Evolutionary conservation across 2,113 vertebrate species (phyloP).

Genomic region (Rhinoderma darwinii): DNA sequence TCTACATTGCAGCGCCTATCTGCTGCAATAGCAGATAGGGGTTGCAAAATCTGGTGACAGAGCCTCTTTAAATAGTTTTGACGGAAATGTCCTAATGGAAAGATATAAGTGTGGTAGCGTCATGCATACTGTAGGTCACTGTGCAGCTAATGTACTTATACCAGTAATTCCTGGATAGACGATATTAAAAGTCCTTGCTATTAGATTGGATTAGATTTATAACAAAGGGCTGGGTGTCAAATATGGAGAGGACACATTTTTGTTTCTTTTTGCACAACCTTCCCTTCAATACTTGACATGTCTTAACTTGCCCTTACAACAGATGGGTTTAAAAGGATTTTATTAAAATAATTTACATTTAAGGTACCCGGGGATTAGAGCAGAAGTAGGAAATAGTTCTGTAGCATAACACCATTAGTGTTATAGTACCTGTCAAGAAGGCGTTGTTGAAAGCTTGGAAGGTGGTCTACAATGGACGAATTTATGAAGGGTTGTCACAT

Average conservation of each 20-base stretch:
- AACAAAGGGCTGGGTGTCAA: background rate
- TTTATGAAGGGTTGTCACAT: slow-evolving; percentile 6
- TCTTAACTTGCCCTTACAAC: background rate
- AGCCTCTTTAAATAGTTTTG: background rate
- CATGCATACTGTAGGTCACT: background rate
- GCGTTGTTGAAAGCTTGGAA: background rate
- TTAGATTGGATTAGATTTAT: background rate
- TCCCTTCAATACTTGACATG: background rate
- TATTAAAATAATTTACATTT: background rate
- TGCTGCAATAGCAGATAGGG: too few relatives aligned
- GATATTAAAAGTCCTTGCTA: background rate
- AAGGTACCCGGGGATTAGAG: background rate
- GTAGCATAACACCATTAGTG: background rate
- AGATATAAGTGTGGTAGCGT: background rate
- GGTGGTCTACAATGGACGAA: background rate
- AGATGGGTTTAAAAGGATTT: background rate
- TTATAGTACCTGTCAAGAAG: background rate
- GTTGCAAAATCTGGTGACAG: too few relatives aligned
- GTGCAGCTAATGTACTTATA: background rate
- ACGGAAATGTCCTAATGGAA: background rate
- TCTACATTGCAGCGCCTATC: too few relatives aligned
- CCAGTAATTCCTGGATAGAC: background rate
- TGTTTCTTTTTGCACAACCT: background rate
- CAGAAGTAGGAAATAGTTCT: background rate
- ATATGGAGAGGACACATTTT: background rate